phyloP scores from a whole-genome alignment of 2,113 vertebrate genomes.

The Jacana jacana region DNA sequence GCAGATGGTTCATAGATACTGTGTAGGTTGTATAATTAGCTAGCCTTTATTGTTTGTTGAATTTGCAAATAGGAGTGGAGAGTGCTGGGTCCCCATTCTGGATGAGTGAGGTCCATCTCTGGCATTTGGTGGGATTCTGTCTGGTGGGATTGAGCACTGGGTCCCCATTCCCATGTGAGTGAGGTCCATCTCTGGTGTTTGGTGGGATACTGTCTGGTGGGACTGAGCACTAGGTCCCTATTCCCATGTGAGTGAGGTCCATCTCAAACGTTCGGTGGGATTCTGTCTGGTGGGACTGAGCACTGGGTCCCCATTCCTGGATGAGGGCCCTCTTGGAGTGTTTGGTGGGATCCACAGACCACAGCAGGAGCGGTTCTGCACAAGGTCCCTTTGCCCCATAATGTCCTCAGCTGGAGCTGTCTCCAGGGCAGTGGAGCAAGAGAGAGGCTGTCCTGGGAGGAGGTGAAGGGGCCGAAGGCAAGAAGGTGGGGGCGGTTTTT shows the following conservation, averaged over 20 bases:
- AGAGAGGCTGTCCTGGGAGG: not conserved
- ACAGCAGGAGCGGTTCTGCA: not conserved
- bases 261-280: too few species aligned
- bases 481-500: not conserved
- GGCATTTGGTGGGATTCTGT: accelerated
- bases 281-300: too few species aligned
- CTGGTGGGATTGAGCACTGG: too few species aligned
- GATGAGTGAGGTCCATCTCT: accelerated
- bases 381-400: accelerated
- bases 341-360: too few species aligned
- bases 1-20: not conserved
- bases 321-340: too few species aligned
- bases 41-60: accelerated
- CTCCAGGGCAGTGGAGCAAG: not conserved
- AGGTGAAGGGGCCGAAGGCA: not conserved
- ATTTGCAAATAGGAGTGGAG: not conserved
- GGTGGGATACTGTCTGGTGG: too few species aligned
- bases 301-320: too few species aligned
- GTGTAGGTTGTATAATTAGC: not conserved
- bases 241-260: too few species aligned
- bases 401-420: not conserved
- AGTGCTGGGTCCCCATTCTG: accelerated
- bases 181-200: too few species aligned
- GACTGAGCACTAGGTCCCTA: too few species aligned
- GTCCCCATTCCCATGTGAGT: too few species aligned